A percentile compares a stretch with the other conserved stretches of the same genome.
Evolutionary conservation across 2,113 vertebrate species (phyloP).

Genomic region (Dicaeum eximium): DNA sequence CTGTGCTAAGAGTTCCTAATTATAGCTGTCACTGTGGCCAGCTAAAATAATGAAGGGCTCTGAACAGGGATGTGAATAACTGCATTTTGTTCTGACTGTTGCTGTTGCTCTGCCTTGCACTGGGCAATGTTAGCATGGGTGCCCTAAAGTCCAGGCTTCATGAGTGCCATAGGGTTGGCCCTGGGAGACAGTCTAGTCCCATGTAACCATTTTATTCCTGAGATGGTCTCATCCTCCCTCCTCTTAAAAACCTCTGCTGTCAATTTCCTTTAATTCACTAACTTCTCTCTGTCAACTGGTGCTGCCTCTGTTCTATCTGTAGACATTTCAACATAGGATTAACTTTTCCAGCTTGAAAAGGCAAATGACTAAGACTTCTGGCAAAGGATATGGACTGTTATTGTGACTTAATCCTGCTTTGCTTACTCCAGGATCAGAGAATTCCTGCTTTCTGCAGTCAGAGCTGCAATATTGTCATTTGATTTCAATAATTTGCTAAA

Average conservation of each 20-base stretch:
- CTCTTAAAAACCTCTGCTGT: background rate
- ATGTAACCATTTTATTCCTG: background rate
- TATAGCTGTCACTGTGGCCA: background rate
- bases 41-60: background rate
- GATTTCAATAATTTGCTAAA: background rate
- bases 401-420: background rate
- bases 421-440: background rate
- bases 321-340: background rate
- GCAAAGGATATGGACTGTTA: background rate
- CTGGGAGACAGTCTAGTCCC: background rate
- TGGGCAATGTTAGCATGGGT: background rate
- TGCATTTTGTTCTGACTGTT: background rate
- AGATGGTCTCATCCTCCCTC: background rate
- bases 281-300: background rate
- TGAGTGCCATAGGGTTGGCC: rapidly evolving
- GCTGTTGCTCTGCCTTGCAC: background rate
- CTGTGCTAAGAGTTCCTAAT: background rate
- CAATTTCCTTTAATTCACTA: background rate
- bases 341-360: background rate
- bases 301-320: background rate
- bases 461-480: background rate
- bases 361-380: background rate
- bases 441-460: background rate
- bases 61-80: background rate
- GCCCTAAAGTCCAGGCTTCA: background rate